Evolutionary conservation across 2,888 invertebrate genomes (phyloP).

Genomic region (Thelaira solivaga): DNA sequence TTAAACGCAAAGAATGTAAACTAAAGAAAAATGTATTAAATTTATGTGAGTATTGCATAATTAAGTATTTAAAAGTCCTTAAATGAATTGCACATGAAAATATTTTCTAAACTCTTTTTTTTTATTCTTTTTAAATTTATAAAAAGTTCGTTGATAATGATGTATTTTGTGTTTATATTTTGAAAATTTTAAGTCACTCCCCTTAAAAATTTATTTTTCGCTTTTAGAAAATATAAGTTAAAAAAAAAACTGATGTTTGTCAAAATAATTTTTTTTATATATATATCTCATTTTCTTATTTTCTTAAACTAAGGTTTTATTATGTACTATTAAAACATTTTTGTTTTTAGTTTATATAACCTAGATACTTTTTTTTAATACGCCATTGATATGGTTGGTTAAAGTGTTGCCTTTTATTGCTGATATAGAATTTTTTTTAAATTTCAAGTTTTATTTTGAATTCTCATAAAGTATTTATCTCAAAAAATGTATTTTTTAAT

Average conservation of each 20-base stretch:
- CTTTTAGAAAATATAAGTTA: background rate
- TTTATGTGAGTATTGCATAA: too few species aligned
- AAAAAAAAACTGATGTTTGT: too few species aligned
- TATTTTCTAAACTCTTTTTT: background rate
- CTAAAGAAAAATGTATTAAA: too few species aligned
- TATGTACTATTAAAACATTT: conserved; percentile 58
- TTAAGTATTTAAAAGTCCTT: too few species aligned
- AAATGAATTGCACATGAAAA: conserved; percentile 26
- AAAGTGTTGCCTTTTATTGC: conserved; percentile 71
- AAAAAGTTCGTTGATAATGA: conserved; percentile 55
- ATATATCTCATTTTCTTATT: too few species aligned
- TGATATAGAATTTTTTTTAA: conserved; percentile 67
- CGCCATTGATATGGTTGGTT: conserved; percentile 74
- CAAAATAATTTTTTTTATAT: too few species aligned
- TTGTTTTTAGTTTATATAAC: conserved; percentile 35
- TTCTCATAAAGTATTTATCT: conserved; percentile 51
- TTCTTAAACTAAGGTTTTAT: too few species aligned
- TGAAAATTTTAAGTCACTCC: conserved; percentile 53
- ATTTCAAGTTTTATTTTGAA: conserved; percentile 48
- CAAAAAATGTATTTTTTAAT: conserved; percentile 34
- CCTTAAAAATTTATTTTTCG: conserved; percentile 34
- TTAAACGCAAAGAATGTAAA: too few species aligned
- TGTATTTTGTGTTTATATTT: background rate
- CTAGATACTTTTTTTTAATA: conserved; percentile 60
- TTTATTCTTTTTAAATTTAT: conserved; percentile 17